These are phyloP conservation scores for Hestina assimilis DNA, from an alignment of 1,140 invertebrate genomes.

Conservation along the genomic window DNA sequence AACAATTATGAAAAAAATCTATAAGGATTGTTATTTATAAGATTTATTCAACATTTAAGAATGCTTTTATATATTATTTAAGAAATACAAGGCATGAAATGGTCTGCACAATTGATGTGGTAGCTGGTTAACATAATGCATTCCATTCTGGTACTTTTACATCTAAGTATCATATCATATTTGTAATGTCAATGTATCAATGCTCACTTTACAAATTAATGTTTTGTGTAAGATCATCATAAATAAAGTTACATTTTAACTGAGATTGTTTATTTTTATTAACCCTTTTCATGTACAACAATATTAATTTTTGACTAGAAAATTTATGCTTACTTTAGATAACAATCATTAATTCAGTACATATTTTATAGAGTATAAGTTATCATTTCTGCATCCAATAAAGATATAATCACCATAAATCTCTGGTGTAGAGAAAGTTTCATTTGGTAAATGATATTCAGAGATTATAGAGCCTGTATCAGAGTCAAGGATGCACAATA, in stretches of 20 bases:
- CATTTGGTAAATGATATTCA: constrained; percentile 76
- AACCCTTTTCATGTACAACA: not conserved
- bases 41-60: constrained; percentile 59
- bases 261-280: constrained; percentile 6
- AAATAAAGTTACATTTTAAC: constrained; percentile 65
- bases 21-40: constrained; percentile 60
- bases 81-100: constrained; percentile 52
- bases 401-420: constrained; percentile 78
- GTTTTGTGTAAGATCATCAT: constrained; percentile 76
- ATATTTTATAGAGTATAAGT: constrained; percentile 82
- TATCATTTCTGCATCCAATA: constrained; percentile 86
- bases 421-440: constrained; percentile 86
- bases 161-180: constrained; percentile 66
- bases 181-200: constrained; percentile 63
- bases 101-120: constrained; percentile 65
- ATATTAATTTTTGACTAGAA: not conserved
- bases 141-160: constrained; percentile 65
- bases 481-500: constrained; percentile 78
- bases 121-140: constrained; percentile 57
- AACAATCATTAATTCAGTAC: constrained; percentile 30
- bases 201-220: constrained; percentile 72
- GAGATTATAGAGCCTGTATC: constrained; percentile 68
- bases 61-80: constrained; percentile 67
- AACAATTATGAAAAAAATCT: constrained; percentile 53
- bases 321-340: not conserved